These are phyloP conservation scores for Agelaius tricolor DNA, from an alignment of 2,113 vertebrate species.

Conservation along the genomic window DNA sequence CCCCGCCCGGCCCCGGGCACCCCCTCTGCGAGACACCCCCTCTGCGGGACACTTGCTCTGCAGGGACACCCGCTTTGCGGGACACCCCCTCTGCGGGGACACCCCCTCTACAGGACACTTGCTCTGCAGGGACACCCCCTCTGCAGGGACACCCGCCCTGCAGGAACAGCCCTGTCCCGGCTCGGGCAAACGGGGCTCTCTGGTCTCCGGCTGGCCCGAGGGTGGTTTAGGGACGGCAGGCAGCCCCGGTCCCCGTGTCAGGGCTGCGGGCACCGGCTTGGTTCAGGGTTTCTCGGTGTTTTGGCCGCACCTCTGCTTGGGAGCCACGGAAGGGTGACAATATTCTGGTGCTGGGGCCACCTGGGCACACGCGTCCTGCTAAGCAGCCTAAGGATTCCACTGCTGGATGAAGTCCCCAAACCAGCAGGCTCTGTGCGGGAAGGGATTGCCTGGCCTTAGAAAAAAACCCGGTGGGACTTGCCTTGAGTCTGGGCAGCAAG, in stretches of 20 bases:
- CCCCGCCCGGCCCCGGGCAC: background rate
- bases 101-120: background rate
- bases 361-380: accelerated
- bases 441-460: no score
- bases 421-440: accelerated
- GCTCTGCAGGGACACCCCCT: accelerated
- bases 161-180: background rate
- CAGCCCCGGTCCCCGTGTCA: accelerated
- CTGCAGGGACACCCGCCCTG: background rate
- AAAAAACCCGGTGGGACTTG: accelerated
- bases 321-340: background rate
- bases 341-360: background rate
- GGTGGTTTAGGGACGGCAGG: background rate
- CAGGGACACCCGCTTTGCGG: background rate
- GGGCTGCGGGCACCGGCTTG: background rate
- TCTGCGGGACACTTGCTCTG: no score
- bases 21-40: accelerated
- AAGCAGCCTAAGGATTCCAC: background rate
- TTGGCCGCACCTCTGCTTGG: background rate
- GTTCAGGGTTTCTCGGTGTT: background rate
- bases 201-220: background rate
- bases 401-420: accelerated
- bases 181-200: background rate
- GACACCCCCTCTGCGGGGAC: accelerated
- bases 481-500: accelerated